Evolutionary conservation across 1,140 invertebrate genomes (phyloP).

Genomic region (Drosophila saltans): DNA sequence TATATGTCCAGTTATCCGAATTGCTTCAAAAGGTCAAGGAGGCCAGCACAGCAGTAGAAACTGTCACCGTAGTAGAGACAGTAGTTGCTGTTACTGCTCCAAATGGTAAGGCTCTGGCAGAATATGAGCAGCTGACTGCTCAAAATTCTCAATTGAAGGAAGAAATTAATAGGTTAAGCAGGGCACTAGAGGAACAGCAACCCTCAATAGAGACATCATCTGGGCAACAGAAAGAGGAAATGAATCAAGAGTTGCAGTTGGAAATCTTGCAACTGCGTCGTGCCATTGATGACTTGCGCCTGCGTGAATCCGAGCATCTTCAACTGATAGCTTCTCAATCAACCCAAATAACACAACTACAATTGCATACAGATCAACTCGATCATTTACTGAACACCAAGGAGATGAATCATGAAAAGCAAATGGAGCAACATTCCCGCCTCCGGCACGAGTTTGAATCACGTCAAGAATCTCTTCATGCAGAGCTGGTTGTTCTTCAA

Average conservation of each 20-base stretch:
- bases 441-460: constrained; percentile 60
- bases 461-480: constrained; percentile 61
- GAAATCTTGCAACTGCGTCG: constrained; percentile 37
- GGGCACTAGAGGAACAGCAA: constrained; percentile 54
- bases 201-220: constrained; percentile 21
- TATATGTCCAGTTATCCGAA: constrained; percentile 69
- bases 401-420: constrained; percentile 72
- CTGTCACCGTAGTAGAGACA: constrained; percentile 80
- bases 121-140: constrained; percentile 83
- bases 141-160: constrained; percentile 83
- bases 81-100: constrained; percentile 77
- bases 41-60: constrained; percentile 80
- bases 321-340: constrained; percentile 43
- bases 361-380: constrained; percentile 61
- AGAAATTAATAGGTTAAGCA: constrained; percentile 46
- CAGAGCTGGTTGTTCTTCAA: constrained; percentile 71
- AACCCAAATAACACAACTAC: constrained; percentile 45
- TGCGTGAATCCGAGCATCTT: constrained; percentile 38
- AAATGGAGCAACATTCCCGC: constrained; percentile 69
- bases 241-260: constrained; percentile 24
- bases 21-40: constrained; percentile 83
- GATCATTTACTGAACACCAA: constrained; percentile 63
- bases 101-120: constrained; percentile 79
- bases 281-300: constrained; percentile 30
- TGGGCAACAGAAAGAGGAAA: neutral